These are phyloP conservation scores for Drosophila mojavensis DNA, from an alignment of 1,140 invertebrate species.

Conservation along the genomic window DNA sequence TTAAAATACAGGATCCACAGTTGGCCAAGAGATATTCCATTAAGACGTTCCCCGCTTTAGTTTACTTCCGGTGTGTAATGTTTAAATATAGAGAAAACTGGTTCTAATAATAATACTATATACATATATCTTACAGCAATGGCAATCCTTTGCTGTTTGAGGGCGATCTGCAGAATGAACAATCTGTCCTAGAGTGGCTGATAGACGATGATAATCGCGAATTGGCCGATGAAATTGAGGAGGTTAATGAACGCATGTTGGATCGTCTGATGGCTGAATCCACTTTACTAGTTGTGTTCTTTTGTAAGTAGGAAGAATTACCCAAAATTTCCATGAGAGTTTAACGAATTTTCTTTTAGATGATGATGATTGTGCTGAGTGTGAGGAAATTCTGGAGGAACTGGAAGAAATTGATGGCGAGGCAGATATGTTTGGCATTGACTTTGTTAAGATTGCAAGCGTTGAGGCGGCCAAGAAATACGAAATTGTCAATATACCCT, in stretches of 20 bases:
- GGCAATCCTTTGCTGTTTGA: conserved; percentile 97
- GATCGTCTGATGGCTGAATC: conserved; percentile 94
- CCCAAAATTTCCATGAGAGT: background rate
- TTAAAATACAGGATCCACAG: conserved; percentile 96
- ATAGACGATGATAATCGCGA: conserved; percentile 97
- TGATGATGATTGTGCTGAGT: conserved; percentile 95
- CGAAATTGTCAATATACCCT: conserved; percentile 92
- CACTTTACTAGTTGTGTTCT: conserved; percentile 95
- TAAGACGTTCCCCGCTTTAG: conserved; percentile 96
- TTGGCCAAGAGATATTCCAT: conserved; percentile 96
- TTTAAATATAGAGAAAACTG: no score
- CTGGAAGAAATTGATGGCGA: conserved; percentile 97
- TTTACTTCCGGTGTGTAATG: conserved; percentile 88
- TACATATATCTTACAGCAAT: conserved; percentile 85
- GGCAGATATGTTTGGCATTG: conserved; percentile 96
- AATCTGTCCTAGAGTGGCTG: conserved; percentile 95
- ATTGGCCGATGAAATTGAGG: conserved; percentile 96
- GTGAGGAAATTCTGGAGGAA: conserved; percentile 93
- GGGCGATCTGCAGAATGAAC: conserved; percentile 96
- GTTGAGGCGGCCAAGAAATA: conserved; percentile 92
- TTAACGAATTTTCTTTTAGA: conserved; percentile 85
- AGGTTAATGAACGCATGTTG: conserved; percentile 95
- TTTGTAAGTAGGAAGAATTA: conserved; percentile 92
- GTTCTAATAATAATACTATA: background rate
- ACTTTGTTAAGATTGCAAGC: conserved; percentile 97